A percentile compares a stretch with the other conserved stretches of the same genome.
Conservation (phyloP, 2,888 invertebrate species). For the Scrobipalpa costella region DNA sequence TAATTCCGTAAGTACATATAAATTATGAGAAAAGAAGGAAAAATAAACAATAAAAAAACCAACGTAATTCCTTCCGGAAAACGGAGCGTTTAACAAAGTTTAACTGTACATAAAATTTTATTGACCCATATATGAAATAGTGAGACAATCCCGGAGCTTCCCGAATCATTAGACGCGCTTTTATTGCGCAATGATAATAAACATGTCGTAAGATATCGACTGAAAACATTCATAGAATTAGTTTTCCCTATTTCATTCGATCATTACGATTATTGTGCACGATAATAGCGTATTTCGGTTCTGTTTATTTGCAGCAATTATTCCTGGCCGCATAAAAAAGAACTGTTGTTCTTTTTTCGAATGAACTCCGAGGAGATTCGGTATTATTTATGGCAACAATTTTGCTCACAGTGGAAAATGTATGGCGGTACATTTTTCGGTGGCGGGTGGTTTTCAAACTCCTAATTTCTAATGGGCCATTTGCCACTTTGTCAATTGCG, state of each 20-base stretch:
- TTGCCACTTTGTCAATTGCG: slow-evolving; percentile 82
- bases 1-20: not conserved
- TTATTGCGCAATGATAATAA: slow-evolving; percentile 78
- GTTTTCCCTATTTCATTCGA: slow-evolving; percentile 62
- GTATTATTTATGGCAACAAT: slow-evolving; percentile 76
- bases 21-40: slow-evolving; percentile 16
- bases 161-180: slow-evolving; percentile 78
- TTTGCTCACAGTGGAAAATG: slow-evolving; percentile 70
- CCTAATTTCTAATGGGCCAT: slow-evolving; percentile 81
- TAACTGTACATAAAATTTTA: slow-evolving; percentile 80
- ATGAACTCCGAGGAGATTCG: slow-evolving; percentile 32
- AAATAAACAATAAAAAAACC: slow-evolving; percentile 21
- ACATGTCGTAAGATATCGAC: slow-evolving; percentile 78
- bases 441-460: slow-evolving; percentile 59
- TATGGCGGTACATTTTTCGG: slow-evolving; percentile 76
- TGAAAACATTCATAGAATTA: slow-evolving; percentile 78
- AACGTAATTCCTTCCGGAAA: slow-evolving; percentile 39
- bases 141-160: slow-evolving; percentile 72
- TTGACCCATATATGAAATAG: slow-evolving; percentile 79
- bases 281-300: slow-evolving; percentile 52
- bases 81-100: slow-evolving; percentile 73
- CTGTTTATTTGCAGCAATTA: slow-evolving; percentile 53
- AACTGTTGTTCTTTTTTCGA: slow-evolving; percentile 22
- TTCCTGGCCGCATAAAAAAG: slow-evolving; percentile 28
- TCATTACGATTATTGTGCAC: slow-evolving; percentile 70